Evolutionary conservation across 2,888 invertebrate genomes (phyloP), one percentile per base, ranked within the genome.

Genomic region (Hylaea fasciaria): DNA sequence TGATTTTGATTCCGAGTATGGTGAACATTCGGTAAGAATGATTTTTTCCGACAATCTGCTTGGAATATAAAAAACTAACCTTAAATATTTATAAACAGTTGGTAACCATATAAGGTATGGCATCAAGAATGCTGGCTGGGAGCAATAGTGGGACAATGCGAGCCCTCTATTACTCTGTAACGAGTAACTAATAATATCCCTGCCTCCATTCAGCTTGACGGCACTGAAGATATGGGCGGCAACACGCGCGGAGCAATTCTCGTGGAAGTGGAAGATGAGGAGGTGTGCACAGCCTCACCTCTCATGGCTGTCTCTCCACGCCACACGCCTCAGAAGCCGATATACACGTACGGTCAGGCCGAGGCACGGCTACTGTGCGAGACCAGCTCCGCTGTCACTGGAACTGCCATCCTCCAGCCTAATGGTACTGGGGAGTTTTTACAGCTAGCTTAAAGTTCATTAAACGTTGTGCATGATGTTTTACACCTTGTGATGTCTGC

Each of bases 201-300:
- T 7, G 9, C 3, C 32, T 32, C 1, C 7, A 43, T 22, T 9
- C 65, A 89, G 87, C 74, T 82, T 29, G 86, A 89, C 39, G 83
- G 81, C 2, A 79, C 75, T 2, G 91, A 90, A 13, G 87, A 87
- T 28, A 83, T 81, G 44, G 89, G 88, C 10, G 79, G 78, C 0
- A 84, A 93, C 51, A 93, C 94, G 43, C 95, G 96, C 0, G 96
- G 95, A 70, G 96, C 96, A 0, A 93, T 96, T 0, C 93, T 96
- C 60, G 96, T 96, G 0, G 96, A 96, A 78, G 95, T 97, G 3
- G 96, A 96, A 81, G 96, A 96, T 70, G 95, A 96, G 56, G 95
- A 96, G 55, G 94, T 96, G 46, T 96, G 96, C 85, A 96, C 96
- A 0, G 96, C 96, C 0, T 95, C 96, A 8, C 95, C 96, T 0